A percentile compares a stretch with the other conserved stretches of the same genome.
These are phyloP conservation scores for Strix aluco DNA, from an alignment of 2,113 vertebrate genomes.

Conservation along the genomic window DNA sequence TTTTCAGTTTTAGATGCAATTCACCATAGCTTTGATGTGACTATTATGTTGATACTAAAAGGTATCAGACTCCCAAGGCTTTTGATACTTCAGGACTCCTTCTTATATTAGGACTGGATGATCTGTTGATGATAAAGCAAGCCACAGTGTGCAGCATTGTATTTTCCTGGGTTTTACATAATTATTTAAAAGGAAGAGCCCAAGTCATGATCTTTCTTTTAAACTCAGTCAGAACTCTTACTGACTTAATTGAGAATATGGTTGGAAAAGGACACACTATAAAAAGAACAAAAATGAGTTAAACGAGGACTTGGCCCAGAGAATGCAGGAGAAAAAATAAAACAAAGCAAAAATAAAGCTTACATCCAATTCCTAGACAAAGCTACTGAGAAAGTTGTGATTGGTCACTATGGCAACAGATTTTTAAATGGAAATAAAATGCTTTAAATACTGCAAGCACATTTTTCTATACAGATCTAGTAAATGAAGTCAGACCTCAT, in stretches of 20 bases:
- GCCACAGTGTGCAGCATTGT: not conserved
- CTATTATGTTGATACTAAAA: not conserved
- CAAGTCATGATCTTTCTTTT: not conserved
- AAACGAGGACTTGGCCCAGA: not conserved
- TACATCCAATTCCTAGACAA: slow-evolving; percentile 12
- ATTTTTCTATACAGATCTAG: not conserved
- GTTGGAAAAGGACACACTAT: not conserved
- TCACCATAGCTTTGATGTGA: not conserved
- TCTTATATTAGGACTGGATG: not conserved
- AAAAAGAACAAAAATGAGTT: slow-evolving; percentile 10
- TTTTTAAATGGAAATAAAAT: slow-evolving; percentile 50
- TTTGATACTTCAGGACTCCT: not conserved
- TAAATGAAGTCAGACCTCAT: not conserved
- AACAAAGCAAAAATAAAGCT: not conserved
- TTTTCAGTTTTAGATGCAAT: not conserved
- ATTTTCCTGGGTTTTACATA: not conserved
- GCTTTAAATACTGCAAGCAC: slow-evolving; percentile 8
- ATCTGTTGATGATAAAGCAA: not conserved
- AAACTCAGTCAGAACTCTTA: not conserved
- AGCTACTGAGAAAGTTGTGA: slow-evolving; percentile 38
- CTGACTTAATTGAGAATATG: not conserved
- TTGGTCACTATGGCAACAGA: slow-evolving; percentile 61
- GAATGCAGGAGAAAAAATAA: not conserved
- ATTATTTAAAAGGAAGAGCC: not conserved
- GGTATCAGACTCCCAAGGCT: not conserved